Evolutionary conservation across 2,888 invertebrate genomes (phyloP).

Genomic region (Sycophila texana): DNA sequence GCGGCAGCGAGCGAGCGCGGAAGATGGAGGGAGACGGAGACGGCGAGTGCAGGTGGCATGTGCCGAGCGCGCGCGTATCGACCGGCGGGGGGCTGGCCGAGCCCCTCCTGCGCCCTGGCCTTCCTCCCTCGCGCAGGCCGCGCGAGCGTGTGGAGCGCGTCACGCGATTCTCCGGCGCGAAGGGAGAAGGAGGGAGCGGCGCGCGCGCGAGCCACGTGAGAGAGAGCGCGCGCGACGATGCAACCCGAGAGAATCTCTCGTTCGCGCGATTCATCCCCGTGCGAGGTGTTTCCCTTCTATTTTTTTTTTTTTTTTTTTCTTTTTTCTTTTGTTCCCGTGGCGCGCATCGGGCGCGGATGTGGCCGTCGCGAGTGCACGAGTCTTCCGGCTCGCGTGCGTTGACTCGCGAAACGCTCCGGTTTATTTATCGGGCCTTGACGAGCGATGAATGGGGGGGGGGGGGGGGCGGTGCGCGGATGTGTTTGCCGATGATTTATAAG

Average conservation of each 20-base stretch:
- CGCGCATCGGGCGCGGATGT: too few relatives aligned
- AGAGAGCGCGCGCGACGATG: background rate
- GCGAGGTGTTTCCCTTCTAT: background rate
- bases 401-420: background rate
- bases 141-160: background rate
- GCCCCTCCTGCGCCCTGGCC: slow-evolving; percentile 33
- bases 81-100: slow-evolving; percentile 17
- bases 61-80: background rate
- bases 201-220: slow-evolving; percentile 48
- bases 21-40: background rate
- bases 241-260: background rate
- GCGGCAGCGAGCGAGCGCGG: slow-evolving; percentile 17
- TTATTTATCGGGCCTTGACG: too few relatives aligned
- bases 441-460: too few relatives aligned
- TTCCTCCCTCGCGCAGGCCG: background rate
- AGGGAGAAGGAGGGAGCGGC: background rate
- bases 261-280: background rate
- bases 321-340: too few relatives aligned
- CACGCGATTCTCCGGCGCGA: slow-evolving; percentile 23
- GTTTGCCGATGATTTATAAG: too few relatives aligned
- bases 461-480: too few relatives aligned
- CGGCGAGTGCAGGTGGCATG: background rate
- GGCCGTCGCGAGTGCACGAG: background rate
- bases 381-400: background rate
- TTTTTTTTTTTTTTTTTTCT: background rate